Base-by-base conservation (phyloP, 1,140 invertebrate genomes). In the Odontomachus brunneus region DNA sequence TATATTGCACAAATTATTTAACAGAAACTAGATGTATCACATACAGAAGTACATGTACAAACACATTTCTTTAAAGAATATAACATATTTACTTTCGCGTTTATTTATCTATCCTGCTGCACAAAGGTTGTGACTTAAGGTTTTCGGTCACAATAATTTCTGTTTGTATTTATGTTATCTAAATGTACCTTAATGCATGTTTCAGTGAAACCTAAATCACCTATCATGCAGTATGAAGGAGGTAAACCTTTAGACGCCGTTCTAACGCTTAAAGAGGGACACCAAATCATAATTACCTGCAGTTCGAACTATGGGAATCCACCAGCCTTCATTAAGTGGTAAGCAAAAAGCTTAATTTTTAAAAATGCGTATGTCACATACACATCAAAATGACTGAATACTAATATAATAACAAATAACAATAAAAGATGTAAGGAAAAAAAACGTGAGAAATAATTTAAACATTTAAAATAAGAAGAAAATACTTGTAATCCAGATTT, bases 221-320 rank as follows among this genome's bases (percentile, higher is more conserved):
- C 97, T 1, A 94, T 96, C 57, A 95, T 98, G 71, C 96, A 98
- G 91, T 96, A 96, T 92, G 97, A 97, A 88, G 96, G 96, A 19
- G 9, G 38, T 44, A 4, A 44, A 95, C 96, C 49, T 83, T 89
- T 94, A 96, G 90, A 94, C 97, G 71, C 94, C 95, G 84, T 96
- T 95, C 17, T 97, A 95, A 75, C 96, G 96, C 91, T 94, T 72
- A 95, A 96, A 86, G 96, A 97, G 67, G 97, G 96, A 53, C 95
- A 97, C 83, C 95, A 96, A 85, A 96, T 96, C 15, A 96, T 96
- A 0, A 96, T 98, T 81, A 97, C 97, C 92, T 98, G 98, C 91
- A 95, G 97, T 85, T 97, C 97, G 33, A 95, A 97, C 93, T 97
- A 97, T 92, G 97, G 97, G 84, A 97, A 97, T 94, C 97, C 97